These are phyloP conservation scores for Netelia virgata DNA, from an alignment of 2,888 invertebrate species.

Conservation along the genomic window DNA sequence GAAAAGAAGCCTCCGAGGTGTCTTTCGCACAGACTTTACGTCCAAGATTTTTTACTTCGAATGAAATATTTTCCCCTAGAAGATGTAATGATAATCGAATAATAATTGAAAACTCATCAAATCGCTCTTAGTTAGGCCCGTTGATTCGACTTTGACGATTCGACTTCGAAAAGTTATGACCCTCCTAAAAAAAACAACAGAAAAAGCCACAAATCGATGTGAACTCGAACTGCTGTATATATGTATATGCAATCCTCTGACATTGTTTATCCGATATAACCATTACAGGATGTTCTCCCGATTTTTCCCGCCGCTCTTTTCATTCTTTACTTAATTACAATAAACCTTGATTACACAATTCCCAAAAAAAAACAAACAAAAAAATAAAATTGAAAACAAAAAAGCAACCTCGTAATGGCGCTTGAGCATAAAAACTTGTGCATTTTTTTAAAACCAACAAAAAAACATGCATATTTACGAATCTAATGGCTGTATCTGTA, in stretches of 20 bases:
- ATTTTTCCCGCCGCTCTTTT: slow-evolving; percentile 30
- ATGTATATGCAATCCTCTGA: slow-evolving; percentile 33
- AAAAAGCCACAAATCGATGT: slow-evolving; percentile 47
- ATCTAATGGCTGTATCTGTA: slow-evolving; percentile 58
- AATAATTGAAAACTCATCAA: neutral
- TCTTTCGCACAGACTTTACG: neutral
- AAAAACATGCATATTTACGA: slow-evolving; percentile 45
- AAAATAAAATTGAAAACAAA: neutral
- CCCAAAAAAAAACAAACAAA: slow-evolving; percentile 18
- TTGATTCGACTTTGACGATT: slow-evolving; percentile 8
- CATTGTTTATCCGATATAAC: slow-evolving; percentile 25
- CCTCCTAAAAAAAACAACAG: slow-evolving; percentile 1
- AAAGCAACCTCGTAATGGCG: slow-evolving; percentile 59
- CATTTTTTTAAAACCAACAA: slow-evolving; percentile 18
- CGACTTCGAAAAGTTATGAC: slow-evolving; percentile 11
- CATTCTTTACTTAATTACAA: slow-evolving; percentile 12
- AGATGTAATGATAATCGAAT: neutral
- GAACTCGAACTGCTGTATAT: slow-evolving; percentile 37
- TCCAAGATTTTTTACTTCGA: neutral
- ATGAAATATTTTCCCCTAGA: neutral
- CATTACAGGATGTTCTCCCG: slow-evolving; percentile 35
- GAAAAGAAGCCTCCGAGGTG: neutral
- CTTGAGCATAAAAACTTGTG: slow-evolving; percentile 59
- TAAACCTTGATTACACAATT: slow-evolving; percentile 5
- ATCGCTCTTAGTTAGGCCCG: neutral